Evolutionary conservation across 2,888 invertebrate genomes (phyloP).

Genomic region (Trichopria drosophilae): DNA sequence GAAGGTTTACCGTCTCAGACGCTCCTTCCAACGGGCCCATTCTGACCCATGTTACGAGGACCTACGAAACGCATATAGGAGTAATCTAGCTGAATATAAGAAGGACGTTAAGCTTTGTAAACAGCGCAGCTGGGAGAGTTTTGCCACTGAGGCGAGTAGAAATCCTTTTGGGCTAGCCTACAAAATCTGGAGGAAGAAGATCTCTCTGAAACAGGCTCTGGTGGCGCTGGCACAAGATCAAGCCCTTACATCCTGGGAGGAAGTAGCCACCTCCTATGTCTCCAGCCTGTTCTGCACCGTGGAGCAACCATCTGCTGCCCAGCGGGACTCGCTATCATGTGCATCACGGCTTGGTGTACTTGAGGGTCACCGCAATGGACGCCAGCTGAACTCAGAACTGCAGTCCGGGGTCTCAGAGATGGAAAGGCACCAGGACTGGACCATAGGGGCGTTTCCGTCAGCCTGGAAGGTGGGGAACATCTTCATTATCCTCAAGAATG

Average conservation of each 20-base stretch:
- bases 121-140: background rate
- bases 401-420: background rate
- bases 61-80: background rate
- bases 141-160: background rate
- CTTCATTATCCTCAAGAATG: conserved; percentile 8
- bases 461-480: conserved; percentile 19
- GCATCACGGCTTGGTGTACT: too few species aligned
- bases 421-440: conserved; percentile 6
- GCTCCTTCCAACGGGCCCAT: too few species aligned
- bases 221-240: background rate
- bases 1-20: too few species aligned
- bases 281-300: background rate
- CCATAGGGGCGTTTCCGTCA: conserved; percentile 8
- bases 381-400: background rate
- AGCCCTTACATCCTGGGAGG: background rate
- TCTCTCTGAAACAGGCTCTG: background rate
- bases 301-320: too few species aligned
- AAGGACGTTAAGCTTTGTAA: rapidly evolving
- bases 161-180: conserved; percentile 4
- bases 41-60: rapidly evolving
- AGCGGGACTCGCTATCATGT: too few species aligned
- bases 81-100: background rate
- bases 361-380: too few species aligned
- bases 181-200: background rate
- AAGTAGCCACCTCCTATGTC: background rate